phyloP scores from a whole-genome alignment of 2,888 invertebrate species.

The Ryuthela nishihirai region DNA sequence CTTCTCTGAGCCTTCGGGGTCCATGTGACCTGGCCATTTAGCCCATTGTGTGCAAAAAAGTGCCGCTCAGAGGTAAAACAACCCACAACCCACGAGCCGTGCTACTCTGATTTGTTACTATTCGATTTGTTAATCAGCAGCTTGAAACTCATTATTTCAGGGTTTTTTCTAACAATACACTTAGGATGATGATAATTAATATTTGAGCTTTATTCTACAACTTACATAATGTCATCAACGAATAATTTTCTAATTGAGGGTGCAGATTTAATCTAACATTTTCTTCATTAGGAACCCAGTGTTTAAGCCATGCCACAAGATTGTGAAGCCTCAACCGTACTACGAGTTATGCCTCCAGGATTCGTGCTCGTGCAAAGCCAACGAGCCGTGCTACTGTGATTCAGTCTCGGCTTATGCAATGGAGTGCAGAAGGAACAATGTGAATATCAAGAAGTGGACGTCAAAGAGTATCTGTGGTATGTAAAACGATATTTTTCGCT shows the following conservation, averaged over 20 bases:
- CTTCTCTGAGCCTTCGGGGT: no score
- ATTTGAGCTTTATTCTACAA: not conserved
- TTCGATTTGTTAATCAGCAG: no score
- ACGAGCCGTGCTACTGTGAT: not conserved
- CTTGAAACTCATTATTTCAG: no score
- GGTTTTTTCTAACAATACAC: no score
- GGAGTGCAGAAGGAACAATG: not conserved
- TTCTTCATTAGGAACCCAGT: not conserved
- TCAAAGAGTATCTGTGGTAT: not conserved
- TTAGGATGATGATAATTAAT: no score
- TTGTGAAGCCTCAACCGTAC: not conserved
- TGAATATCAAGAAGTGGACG: not conserved
- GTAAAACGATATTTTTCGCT: not conserved
- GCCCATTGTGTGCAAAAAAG: no score
- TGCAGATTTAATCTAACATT: not conserved
- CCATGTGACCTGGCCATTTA: no score
- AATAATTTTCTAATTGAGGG: not conserved
- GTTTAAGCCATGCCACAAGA: not conserved
- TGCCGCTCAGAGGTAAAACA: no score
- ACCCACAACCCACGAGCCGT: no score
- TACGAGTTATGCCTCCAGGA: not conserved
- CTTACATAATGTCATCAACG: not conserved
- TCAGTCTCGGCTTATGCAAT: not conserved
- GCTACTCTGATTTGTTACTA: no score
- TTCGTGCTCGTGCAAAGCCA: not conserved